These are phyloP conservation scores for Steatornis caripensis DNA, from an alignment of 2,113 vertebrate species.

Conservation along the genomic window DNA sequence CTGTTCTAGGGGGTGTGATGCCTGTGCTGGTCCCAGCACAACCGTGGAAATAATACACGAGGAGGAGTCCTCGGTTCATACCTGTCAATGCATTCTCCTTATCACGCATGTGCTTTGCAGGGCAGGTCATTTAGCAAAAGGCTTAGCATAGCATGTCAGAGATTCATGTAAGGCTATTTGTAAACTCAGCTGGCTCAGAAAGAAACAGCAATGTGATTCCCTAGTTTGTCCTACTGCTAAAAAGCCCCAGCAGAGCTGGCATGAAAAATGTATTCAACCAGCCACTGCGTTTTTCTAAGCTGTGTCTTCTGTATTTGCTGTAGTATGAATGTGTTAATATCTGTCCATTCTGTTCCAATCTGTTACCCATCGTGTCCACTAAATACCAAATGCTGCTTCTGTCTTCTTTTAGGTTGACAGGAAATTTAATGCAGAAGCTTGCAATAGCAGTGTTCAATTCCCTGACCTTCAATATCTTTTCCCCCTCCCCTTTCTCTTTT, in stretches of 20 bases:
- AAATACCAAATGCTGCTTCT: not conserved
- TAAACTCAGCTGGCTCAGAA: not conserved
- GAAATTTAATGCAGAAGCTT: not conserved
- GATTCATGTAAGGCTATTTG: not conserved
- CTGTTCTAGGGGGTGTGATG: not conserved
- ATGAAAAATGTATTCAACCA: not conserved
- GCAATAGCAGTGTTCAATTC: not conserved
- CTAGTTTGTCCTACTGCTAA: not conserved
- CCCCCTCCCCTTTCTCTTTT: not conserved
- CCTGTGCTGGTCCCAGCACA: not conserved
- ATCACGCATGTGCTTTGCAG: accelerated
- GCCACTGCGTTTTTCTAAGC: not conserved
- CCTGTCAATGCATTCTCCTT: not conserved
- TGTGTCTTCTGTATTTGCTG: not conserved
- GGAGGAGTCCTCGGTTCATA: not conserved
- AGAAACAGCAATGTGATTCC: not conserved
- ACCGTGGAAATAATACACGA: not conserved
- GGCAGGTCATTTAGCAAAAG: not conserved
- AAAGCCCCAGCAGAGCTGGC: not conserved
- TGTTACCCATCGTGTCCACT: not conserved
- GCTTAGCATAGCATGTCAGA: not conserved
- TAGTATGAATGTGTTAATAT: not conserved
- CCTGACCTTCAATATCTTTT: not conserved
- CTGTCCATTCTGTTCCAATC: not conserved
- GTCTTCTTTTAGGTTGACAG: not conserved